phyloP scores from a whole-genome alignment of 2,888 invertebrate genomes.

The Athetis lepigone region DNA sequence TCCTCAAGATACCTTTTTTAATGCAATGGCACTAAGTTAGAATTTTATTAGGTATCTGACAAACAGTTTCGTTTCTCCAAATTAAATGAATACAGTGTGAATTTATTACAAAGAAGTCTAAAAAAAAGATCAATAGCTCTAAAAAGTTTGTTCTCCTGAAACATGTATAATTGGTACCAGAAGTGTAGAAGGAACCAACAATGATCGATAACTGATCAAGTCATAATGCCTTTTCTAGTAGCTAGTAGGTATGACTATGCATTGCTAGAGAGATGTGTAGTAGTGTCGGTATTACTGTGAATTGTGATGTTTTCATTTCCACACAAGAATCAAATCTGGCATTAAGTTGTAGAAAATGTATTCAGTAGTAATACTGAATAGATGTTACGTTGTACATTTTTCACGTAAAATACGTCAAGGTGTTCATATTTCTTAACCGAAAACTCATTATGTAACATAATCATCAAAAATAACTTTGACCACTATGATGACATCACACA shows the following conservation, averaged over 20 bases:
- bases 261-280: too few relatives aligned
- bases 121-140: constrained; percentile 1
- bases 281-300: too few relatives aligned
- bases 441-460: constrained; percentile 27
- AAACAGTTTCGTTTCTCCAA: not conserved
- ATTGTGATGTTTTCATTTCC: not conserved
- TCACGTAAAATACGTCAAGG: constrained; percentile 29
- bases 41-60: not conserved
- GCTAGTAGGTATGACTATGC: not conserved
- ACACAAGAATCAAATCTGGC: not conserved
- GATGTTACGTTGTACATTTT: constrained; percentile 2
- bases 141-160: not conserved
- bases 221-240: not conserved
- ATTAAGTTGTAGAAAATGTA: not conserved
- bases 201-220: not conserved
- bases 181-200: not conserved
- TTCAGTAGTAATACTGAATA: constrained; percentile 4
- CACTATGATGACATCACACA: constrained; percentile 35
- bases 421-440: constrained; percentile 18
- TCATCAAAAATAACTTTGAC: constrained; percentile 32
- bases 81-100: not conserved
- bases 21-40: not conserved
- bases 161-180: not conserved
- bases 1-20: constrained; percentile 12
- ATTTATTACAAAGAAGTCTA: not conserved